A percentile compares a stretch with the other conserved stretches of the same genome.
Evolutionary conservation across 2,888 invertebrate genomes (phyloP).

Genomic region (Lysandra coridon): DNA sequence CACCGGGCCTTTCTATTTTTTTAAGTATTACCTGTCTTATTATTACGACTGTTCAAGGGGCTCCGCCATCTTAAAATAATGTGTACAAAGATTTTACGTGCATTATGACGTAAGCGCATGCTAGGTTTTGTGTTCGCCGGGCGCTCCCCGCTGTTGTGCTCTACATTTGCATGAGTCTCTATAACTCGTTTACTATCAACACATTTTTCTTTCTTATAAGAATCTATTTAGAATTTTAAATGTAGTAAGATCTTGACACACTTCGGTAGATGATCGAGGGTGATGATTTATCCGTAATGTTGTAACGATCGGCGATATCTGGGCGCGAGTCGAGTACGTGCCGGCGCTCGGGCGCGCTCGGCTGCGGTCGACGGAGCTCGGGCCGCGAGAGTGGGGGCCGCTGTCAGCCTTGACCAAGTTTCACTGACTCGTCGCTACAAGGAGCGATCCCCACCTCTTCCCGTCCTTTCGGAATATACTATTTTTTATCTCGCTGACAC

Average conservation of each 20-base stretch:
- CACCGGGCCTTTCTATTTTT: constrained; percentile 81
- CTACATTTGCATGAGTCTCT: not conserved
- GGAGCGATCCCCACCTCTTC: constrained; percentile 78
- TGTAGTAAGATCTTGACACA: constrained; percentile 72
- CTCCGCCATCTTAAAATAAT: constrained; percentile 71
- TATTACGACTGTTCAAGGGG: constrained; percentile 75
- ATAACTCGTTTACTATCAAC: not conserved
- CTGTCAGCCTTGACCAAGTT: constrained; percentile 79
- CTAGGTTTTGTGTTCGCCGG: not conserved
- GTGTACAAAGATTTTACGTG: constrained; percentile 54
- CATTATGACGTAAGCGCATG: constrained; percentile 33
- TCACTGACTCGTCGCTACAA: constrained; percentile 77
- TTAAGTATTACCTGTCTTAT: constrained; percentile 80
- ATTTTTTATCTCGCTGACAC: constrained; percentile 66
- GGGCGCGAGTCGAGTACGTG: constrained; percentile 65
- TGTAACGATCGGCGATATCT: constrained; percentile 70
- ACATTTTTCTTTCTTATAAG: constrained; percentile 37
- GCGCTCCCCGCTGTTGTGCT: not conserved
- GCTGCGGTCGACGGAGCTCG: constrained; percentile 58
- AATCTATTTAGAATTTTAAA: constrained; percentile 43
- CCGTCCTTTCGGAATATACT: constrained; percentile 63
- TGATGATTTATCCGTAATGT: constrained; percentile 70
- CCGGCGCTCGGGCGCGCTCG: constrained; percentile 63
- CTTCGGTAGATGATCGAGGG: constrained; percentile 66
- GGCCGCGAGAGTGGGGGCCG: constrained; percentile 54